Evolutionary conservation across 1,140 invertebrate species (phyloP), one percentile per base, ranked within the genome.

Genomic region (Bombus affinis): DNA sequence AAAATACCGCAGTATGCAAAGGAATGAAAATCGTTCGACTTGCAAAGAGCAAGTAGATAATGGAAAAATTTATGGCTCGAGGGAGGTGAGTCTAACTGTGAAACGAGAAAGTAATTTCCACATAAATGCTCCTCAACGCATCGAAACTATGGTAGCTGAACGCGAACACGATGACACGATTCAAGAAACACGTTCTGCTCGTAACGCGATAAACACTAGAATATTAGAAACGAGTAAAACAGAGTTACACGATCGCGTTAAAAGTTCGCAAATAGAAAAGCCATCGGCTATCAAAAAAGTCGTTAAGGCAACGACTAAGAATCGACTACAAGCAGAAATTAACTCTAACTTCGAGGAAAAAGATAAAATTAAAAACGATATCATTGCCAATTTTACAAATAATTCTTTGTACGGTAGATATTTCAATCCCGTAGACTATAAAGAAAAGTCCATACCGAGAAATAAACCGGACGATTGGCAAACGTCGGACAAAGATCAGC

Each of bases 91-190:
- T 42, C 22, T 32, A 5, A 42, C 9, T 1, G n/a, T n/a, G 9
- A 37, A 72, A 47, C 53, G n/a, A 4, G 35, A 79, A 1, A 44
- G 62, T 10, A n/a, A 78, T 32, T 15, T 25, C 0, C 12, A 2
- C 2, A 1, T 1, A 3, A 35, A n/a, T 12, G 1, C 28, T 25
- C 15, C 39, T 3, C 76, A 37, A 32, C 4, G 13, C 13, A 18
- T 85, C 1, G 78, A 82, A 2, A 44, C 25, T 25, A 74, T 39
- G 80, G 57, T 47, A 25, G 80, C 71, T 0, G 80, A 86, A 42
- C 75, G 87, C 9, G 79, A 89, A 6, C 65, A 85, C 32, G 77
- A 28, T 9, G 22, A 35, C 35, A 22, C 44, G 13, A 39, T 62
- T 1, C 32, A 25, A 18, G 57, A 47, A 5, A 53, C 47, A 8